Percentiles rank a stretch among this genome's conserved stretches.
Conservation (phyloP, 1,140 invertebrate species). For the Medauroidea extradentata region DNA sequence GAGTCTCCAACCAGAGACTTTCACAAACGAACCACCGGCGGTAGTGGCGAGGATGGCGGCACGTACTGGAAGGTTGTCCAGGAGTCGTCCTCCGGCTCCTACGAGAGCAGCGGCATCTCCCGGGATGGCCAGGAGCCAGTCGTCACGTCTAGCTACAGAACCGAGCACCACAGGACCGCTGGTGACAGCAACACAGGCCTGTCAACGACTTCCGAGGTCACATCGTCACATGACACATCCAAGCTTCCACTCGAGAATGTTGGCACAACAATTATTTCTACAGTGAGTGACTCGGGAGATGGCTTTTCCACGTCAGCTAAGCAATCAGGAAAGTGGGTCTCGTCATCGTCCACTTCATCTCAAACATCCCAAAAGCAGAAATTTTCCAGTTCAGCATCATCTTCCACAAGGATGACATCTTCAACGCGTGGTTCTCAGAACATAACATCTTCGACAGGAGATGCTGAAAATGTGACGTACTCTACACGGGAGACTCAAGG, state of each 20-base stretch:
- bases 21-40: constrained; percentile 20
- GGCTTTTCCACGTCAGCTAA: not conserved
- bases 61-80: constrained; percentile 27
- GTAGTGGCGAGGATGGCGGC: constrained; percentile 6
- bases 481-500: too few relatives aligned
- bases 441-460: too few relatives aligned
- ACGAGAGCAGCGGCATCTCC: not conserved
- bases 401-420: too few relatives aligned
- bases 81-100: constrained; percentile 18
- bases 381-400: too few relatives aligned
- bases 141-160: not conserved
- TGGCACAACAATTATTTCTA: not conserved
- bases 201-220: not conserved
- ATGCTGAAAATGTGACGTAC: too few relatives aligned
- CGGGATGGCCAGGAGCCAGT: not conserved
- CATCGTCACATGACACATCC: constrained; percentile 1
- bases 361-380: not conserved
- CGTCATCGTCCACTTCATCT: not conserved
- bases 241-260: not conserved
- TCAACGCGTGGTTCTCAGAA: too few relatives aligned
- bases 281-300: not conserved
- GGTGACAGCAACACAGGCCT: constrained; percentile 2
- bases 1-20: constrained; percentile 64
- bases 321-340: not conserved
- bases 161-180: constrained; percentile 9